Conservation (phyloP, 2,797 vertebrate genomes). For the Urosaurus nigricauda region DNA sequence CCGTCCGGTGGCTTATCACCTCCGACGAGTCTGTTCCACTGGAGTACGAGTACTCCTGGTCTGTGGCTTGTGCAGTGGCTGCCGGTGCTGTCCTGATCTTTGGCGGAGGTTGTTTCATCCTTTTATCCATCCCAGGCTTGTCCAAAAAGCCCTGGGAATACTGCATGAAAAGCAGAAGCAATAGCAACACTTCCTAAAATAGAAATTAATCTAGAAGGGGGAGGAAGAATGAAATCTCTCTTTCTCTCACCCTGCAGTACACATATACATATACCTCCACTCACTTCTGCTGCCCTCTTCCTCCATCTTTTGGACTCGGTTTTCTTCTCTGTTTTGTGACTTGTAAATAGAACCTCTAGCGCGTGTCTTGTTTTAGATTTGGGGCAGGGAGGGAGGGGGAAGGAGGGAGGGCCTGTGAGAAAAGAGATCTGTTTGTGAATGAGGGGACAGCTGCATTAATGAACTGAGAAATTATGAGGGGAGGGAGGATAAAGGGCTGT, state of each 20-base stretch:
- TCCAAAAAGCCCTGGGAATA: constrained; percentile 79
- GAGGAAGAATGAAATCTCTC: neutral
- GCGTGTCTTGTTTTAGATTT: constrained; percentile 7
- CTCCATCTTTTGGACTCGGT: constrained; percentile 8
- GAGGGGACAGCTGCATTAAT: constrained; percentile 34
- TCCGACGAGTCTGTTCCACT: constrained; percentile 82
- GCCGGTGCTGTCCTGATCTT: constrained; percentile 86
- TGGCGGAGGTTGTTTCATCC: constrained; percentile 84
- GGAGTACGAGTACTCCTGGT: constrained; percentile 90
- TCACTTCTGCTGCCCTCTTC: neutral
- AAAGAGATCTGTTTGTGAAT: constrained; percentile 36
- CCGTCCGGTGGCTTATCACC: constrained; percentile 83
- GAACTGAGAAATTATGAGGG: constrained; percentile 24
- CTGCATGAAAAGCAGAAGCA: constrained; percentile 75
- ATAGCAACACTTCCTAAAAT: constrained; percentile 44
- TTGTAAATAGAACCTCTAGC: constrained; percentile 25
- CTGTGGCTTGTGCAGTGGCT: constrained; percentile 85
- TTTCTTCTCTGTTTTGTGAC: constrained; percentile 17
- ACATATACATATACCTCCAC: neutral
- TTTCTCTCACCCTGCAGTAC: constrained; percentile 4
- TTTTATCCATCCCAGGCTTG: constrained; percentile 83
- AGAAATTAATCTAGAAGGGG: neutral
- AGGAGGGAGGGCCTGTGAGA: neutral
- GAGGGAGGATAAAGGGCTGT: constrained; percentile 37
- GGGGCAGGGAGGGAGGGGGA: neutral